Base-by-base conservation (phyloP, 1,140 invertebrate species). In the Drosophila nikananu region DNA sequence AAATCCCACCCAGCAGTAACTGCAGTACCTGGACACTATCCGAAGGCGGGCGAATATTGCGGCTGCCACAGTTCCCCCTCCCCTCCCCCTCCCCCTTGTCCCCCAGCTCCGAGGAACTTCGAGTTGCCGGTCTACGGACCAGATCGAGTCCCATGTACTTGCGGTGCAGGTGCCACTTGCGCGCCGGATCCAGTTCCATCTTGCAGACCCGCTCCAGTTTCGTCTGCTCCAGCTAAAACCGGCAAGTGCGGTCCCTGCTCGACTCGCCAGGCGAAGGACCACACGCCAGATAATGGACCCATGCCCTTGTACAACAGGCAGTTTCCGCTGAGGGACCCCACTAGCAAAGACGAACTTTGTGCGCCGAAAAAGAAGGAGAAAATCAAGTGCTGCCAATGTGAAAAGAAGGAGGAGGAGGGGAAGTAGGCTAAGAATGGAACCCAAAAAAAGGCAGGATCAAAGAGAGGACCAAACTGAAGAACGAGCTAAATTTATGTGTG, bases 401-500 rank as follows among this genome's bases (percentile, higher is more conserved):
- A 6, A 5, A 0, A 44, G 42, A 12, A 21, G 19, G 5, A 67
- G 7, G 32, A 64, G 9, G 35, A 42, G 12, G 35, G 35, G 12
- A 9, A 70, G 13, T 19, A 41, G 15, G 2, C 17, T 27, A 10
- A 10, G 48, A 25, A 27, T 27, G 48, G 15, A 27, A 5, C 5
- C 48, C 48, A 9, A 7, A 51, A 7, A 42, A 4, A 54, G 5
- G 5, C 2, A 5, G 10, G 35, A 41, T 41, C 23, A 12, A 27
- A n/a, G 17, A 17, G 6, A 21, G 13, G 12, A 12, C 15, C 58
- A 9, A 42, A n/a, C 25, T n/a, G 48, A 62, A 57, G 57, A 23
- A 46, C 42, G 5, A 21, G 6, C n/a, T 1, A 64, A 65, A 65
- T 62, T 65, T 65, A 15, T 25, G 13, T 44, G 37, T 62, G 13